A percentile compares a stretch with the other conserved stretches of the same genome.
phyloP scores from a whole-genome alignment of 2,113 vertebrate genomes.

The Prionailurus viverrinus region DNA sequence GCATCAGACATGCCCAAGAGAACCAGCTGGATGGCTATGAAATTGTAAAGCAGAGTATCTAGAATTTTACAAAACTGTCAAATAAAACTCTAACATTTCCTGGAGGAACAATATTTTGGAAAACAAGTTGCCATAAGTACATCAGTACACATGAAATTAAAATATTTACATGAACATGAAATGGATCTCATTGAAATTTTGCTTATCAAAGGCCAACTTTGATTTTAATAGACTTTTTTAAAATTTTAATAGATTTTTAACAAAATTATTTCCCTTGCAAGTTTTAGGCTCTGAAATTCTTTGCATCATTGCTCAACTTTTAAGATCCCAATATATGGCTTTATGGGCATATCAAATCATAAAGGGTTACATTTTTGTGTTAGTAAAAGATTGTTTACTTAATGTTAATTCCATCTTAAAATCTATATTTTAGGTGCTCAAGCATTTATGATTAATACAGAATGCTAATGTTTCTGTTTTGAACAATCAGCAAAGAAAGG shows the following conservation, averaged over 20 bases:
- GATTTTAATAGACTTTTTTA: not conserved
- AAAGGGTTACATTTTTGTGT: not conserved
- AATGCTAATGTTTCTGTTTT: not conserved
- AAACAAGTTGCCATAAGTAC: not conserved
- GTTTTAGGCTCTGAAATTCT: not conserved
- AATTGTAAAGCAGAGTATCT: not conserved
- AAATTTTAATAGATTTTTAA: not conserved
- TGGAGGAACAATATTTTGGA: conserved; percentile 37
- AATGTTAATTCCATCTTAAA: not conserved
- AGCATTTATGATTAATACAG: not conserved
- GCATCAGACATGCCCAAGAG: not conserved
- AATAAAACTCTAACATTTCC: not conserved
- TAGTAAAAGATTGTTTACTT: not conserved
- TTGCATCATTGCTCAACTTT: not conserved
- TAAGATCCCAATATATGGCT: not conserved
- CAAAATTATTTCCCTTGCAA: not conserved
- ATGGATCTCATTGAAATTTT: not conserved
- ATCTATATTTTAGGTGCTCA: not conserved
- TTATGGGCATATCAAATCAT: not conserved
- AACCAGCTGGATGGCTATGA: not conserved
- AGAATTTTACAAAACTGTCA: conserved; percentile 13
- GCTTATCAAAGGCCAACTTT: not conserved
- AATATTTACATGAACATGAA: not conserved
- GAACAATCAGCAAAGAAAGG: not conserved
- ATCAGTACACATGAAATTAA: not conserved